Evolutionary conservation across 2,888 invertebrate genomes (phyloP).

Genomic region (Heterodera filipjevi): DNA sequence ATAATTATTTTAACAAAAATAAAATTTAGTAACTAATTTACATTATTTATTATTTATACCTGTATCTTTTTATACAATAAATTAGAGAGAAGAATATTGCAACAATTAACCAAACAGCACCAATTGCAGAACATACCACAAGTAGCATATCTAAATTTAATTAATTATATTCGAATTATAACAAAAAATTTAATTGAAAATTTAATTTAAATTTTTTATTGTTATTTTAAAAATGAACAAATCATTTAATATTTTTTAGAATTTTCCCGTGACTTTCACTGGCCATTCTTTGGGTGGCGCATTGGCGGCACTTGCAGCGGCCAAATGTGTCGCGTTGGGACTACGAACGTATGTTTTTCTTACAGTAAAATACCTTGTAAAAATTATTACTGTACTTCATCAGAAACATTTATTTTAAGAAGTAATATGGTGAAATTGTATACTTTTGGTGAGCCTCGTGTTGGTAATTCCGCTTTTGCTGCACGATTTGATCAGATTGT

Average conservation of each 20-base stretch:
- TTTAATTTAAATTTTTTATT: too few species aligned
- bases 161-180: too few species aligned
- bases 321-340: constrained; percentile 22
- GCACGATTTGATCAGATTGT: constrained; percentile 49
- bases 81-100: constrained; percentile 36
- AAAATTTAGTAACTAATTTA: not conserved
- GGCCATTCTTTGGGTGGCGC: constrained; percentile 63
- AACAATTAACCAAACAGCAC: constrained; percentile 40
- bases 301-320: constrained; percentile 57
- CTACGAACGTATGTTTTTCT: not conserved
- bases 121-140: constrained; percentile 38
- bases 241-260: too few species aligned
- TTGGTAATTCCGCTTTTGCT: constrained; percentile 54
- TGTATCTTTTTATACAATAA: constrained; percentile 38
- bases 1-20: constrained; percentile 26
- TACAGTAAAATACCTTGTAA: too few species aligned
- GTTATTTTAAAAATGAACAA: too few species aligned
- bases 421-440: constrained; percentile 49
- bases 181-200: too few species aligned
- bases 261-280: constrained; percentile 55
- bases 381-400: too few species aligned
- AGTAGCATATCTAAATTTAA: constrained; percentile 39
- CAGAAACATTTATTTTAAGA: too few species aligned
- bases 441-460: constrained; percentile 61
- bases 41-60: too few species aligned